Evolutionary conservation across 2,113 vertebrate genomes (phyloP).

Genomic region (Indicator maculatus): DNA sequence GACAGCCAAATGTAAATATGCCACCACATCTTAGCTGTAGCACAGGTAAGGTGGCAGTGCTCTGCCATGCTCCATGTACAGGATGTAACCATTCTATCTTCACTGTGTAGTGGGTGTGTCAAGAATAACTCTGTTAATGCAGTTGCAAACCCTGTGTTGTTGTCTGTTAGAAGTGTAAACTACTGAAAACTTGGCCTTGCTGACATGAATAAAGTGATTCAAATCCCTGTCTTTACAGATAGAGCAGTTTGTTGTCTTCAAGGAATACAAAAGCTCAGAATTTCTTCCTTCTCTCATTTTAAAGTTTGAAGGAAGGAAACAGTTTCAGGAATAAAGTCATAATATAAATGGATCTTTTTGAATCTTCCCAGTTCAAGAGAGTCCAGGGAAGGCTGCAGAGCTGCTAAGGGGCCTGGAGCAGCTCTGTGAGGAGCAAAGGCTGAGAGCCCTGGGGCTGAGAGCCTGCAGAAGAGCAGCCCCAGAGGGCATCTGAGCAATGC

Average conservation of each 20-base stretch:
- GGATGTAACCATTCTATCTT: background rate
- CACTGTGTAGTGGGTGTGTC: constrained; percentile 58
- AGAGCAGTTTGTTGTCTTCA: background rate
- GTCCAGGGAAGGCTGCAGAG: too few species aligned
- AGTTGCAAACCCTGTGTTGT: constrained; percentile 80
- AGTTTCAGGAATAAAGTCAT: background rate
- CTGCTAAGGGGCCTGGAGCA: too few species aligned
- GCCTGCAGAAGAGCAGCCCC: too few species aligned
- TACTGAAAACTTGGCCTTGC: constrained; percentile 68
- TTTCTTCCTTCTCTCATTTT: background rate
- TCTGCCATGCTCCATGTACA: constrained; percentile 67
- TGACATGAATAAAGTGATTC: constrained; percentile 73
- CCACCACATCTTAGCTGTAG: constrained; percentile 22
- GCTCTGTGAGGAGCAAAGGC: too few species aligned
- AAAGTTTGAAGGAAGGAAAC: background rate
- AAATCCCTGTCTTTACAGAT: constrained; percentile 57
- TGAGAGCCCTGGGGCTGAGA: too few species aligned
- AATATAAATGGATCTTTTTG: rapidly evolving
- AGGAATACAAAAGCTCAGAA: background rate
- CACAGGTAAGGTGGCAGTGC: background rate
- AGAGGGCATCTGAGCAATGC: too few species aligned
- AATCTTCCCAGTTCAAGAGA: background rate
- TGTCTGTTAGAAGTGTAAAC: constrained; percentile 82
- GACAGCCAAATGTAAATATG: constrained; percentile 73
- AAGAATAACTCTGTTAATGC: constrained; percentile 66